Percentiles rank a stretch among this genome's conserved stretches.
Evolutionary conservation across 2,113 vertebrate species (phyloP).

Genomic region (Semicossyphus pulcher): DNA sequence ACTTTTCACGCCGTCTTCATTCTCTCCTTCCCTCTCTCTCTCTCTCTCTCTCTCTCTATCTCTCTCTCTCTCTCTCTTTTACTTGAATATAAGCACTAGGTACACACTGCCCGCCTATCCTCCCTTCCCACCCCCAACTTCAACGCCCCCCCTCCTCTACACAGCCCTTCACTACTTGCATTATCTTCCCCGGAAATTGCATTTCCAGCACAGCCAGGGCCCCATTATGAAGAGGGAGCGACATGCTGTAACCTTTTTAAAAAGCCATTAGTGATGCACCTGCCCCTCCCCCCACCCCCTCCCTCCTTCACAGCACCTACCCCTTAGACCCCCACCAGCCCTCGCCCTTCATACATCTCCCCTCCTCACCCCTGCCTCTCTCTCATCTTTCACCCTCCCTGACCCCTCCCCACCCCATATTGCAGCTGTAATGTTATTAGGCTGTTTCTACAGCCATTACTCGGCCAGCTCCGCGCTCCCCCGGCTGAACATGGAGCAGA

Average conservation of each 20-base stretch:
- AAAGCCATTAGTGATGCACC: constrained; percentile 87
- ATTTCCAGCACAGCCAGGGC: constrained; percentile 86
- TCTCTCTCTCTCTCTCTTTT: constrained; percentile 36
- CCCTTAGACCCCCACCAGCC: constrained; percentile 45
- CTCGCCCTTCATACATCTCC: constrained; percentile 44
- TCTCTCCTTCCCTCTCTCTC: constrained; percentile 8
- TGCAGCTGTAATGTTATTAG: constrained; percentile 83
- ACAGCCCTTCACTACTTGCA: constrained; percentile 78
- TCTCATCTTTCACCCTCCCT: constrained; percentile 54
- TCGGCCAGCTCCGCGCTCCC: constrained; percentile 36
- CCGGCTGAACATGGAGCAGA: constrained; percentile 52
- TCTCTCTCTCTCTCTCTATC: constrained; percentile 16
- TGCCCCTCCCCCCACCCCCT: constrained; percentile 67
- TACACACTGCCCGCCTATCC: constrained; percentile 48
- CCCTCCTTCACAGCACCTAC: constrained; percentile 41
- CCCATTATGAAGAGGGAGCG: constrained; percentile 86
- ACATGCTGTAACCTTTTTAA: constrained; percentile 88
- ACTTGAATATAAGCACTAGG: constrained; percentile 64
- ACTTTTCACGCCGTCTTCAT: constrained; percentile 11
- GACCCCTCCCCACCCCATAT: constrained; percentile 65
- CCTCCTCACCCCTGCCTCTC: constrained; percentile 3
- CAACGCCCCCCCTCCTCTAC: constrained; percentile 1
- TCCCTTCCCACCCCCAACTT: constrained; percentile 13
- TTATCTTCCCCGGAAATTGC: constrained; percentile 87
- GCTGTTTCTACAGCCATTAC: constrained; percentile 73